Base-by-base conservation (phyloP, 2,888 invertebrate genomes). In the Drosophila putrida region DNA sequence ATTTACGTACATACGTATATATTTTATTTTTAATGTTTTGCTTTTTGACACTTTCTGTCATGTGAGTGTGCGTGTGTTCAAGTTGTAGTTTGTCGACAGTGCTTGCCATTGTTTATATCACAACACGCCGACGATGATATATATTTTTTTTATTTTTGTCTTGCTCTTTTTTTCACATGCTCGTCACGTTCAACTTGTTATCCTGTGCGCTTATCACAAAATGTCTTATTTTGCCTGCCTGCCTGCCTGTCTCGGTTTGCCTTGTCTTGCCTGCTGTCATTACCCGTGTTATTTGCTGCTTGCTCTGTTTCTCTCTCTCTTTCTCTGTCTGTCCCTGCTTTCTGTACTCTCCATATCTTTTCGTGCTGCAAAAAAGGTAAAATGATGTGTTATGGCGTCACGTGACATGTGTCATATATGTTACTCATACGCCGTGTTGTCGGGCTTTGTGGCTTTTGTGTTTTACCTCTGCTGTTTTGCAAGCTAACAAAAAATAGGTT, bases 181-280 rank as follows among this genome's bases (percentile, higher is more conserved):
- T 79, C 71, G 71, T 82, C 82, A 80, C 82, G 80, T 80, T 76
- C 71, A 75, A 82, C 82, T 80, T 80, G 80, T 82, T 82, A 80
- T 80, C 80, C 67, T 82, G 68, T 71, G 71, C 69, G 73, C 82
- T 82, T 79, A 80, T 82, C 80, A 72, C 79, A 82, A 71, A 82
- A 82, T 79, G 82, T 80, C 80, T 80, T 76, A 82, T 69, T 80
- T 79, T 76, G 80, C 72, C 66, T 68, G 74, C 49, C 59, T 67
- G 71, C 36, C 58, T 68, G 49, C 9, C 44, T 44, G 35, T 20
- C 49, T 36, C 57, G 11, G 51, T 36, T 28, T 60, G 49, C 38
- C 41, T 61, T 49, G 43, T 8, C 60, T 63, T 46, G 67, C 73
- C 60, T 55, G 55, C 71, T 80, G 79, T 75, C 82, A 72, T 78